phyloP scores from a whole-genome alignment of 1,140 invertebrate species.

The Probaryconus sp. region DNA sequence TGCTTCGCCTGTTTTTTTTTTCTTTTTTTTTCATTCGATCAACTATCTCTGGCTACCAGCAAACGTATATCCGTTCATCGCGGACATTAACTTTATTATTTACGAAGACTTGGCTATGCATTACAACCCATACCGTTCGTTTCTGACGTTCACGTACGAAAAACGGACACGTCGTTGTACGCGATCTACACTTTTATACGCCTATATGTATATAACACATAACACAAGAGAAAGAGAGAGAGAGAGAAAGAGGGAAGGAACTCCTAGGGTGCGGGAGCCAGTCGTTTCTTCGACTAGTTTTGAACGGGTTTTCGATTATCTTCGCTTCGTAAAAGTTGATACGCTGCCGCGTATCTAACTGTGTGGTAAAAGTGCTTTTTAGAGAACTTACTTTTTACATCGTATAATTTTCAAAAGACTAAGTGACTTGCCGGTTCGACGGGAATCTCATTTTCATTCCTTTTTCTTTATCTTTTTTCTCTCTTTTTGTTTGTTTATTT shows the following conservation, averaged over 20 bases:
- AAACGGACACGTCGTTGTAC: conserved; percentile 12
- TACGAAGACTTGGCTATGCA: conserved; percentile 34
- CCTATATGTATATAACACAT: conserved; percentile 5
- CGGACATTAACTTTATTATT: conserved; percentile 53
- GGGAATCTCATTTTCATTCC: conserved; percentile 45
- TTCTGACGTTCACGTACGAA: conserved; percentile 1
- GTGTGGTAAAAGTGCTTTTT: conserved; percentile 62
- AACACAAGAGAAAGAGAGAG: neutral
- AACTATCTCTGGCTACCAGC: conserved; percentile 33
- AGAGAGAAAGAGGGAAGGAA: conserved; percentile 57
- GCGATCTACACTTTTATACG: conserved; percentile 17
- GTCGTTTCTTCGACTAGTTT: conserved; percentile 61
- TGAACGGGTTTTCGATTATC: conserved; percentile 71
- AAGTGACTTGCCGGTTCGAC: conserved; percentile 54
- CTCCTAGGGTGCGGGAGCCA: conserved; percentile 62
- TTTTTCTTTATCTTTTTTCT: conserved; percentile 8
- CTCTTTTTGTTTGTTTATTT: conserved; percentile 5
- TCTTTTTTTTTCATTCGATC: conserved; percentile 46
- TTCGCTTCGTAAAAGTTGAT: conserved; percentile 68
- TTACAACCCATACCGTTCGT: conserved; percentile 49
- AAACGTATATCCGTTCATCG: conserved; percentile 44
- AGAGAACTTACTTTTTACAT: conserved; percentile 58
- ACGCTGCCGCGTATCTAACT: conserved; percentile 61
- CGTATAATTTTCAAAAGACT: conserved; percentile 61
- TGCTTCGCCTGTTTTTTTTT: too few relatives aligned